Percentiles rank a stretch among this genome's conserved stretches.
These are phyloP conservation scores for Tetramorium simillimum DNA, from an alignment of 1,140 invertebrate genomes.

Conservation along the genomic window DNA sequence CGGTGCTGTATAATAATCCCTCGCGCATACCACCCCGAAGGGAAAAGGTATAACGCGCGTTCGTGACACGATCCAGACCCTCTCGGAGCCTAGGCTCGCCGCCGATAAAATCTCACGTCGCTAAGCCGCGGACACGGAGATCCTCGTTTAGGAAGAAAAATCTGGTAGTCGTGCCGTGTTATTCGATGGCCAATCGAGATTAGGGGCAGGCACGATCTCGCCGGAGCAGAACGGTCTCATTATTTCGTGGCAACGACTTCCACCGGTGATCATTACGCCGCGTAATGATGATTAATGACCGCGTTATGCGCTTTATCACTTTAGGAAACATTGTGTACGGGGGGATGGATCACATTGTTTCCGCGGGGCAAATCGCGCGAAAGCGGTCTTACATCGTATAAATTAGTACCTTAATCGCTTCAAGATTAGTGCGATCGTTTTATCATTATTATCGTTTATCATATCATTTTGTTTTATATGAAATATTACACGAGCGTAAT, in stretches of 20 bases:
- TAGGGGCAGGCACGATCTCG: conserved; percentile 59
- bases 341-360: background rate
- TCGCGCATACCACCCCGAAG: conserved; percentile 46
- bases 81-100: background rate
- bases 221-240: conserved; percentile 68
- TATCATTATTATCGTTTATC: background rate
- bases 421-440: background rate
- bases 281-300: conserved; percentile 70
- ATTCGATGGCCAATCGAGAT: conserved; percentile 73
- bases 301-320: conserved; percentile 49
- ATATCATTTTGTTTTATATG: background rate
- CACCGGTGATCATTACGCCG: conserved; percentile 35
- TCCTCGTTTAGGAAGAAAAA: conserved; percentile 57
- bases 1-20: background rate
- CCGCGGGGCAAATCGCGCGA: conserved; percentile 23
- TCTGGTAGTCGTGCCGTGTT: conserved; percentile 64
- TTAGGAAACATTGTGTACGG: conserved; percentile 1
- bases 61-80: conserved; percentile 26
- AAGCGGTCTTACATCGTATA: background rate
- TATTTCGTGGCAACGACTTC: conserved; percentile 68
- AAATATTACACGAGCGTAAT: background rate
- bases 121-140: background rate
- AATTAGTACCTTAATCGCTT: conserved; percentile 35
- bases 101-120: conserved; percentile 61
- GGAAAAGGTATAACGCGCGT: background rate